phyloP scores from a whole-genome alignment of 2,113 vertebrate species.

The Eonycteris spelaea region DNA sequence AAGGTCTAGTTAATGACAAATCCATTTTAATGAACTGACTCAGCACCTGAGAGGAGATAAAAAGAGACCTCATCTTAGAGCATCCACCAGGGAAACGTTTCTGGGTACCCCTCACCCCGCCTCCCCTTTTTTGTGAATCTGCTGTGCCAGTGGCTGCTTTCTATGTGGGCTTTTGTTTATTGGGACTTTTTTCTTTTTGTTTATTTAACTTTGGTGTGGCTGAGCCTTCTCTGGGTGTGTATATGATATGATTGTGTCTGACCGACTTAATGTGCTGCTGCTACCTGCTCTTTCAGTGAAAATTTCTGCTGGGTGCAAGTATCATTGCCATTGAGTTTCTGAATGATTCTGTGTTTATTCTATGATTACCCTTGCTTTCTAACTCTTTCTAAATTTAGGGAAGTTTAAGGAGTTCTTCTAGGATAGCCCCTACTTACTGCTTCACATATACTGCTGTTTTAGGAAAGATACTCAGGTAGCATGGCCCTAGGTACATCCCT shows the following conservation, averaged over 20 bases:
- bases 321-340: background rate
- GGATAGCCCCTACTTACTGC: background rate
- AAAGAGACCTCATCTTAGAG: background rate
- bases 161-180: fast-evolving
- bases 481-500: fast-evolving
- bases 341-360: background rate
- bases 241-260: fast-evolving
- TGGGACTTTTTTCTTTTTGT: background rate
- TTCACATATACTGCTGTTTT: background rate
- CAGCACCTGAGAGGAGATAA: background rate
- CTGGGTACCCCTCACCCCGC: background rate
- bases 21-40: conserved; percentile 32
- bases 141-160: background rate
- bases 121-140: background rate
- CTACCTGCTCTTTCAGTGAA: background rate
- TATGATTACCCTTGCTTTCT: background rate
- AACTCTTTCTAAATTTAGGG: background rate
- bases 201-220: no score
- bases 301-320: no score
- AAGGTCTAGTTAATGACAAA: conserved; percentile 25
- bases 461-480: background rate
- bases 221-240: background rate
- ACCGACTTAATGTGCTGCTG: no score
- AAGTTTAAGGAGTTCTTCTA: background rate
- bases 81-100: fast-evolving